Conservation (phyloP, 2,888 invertebrate species). For the Clanis bilineata region DNA sequence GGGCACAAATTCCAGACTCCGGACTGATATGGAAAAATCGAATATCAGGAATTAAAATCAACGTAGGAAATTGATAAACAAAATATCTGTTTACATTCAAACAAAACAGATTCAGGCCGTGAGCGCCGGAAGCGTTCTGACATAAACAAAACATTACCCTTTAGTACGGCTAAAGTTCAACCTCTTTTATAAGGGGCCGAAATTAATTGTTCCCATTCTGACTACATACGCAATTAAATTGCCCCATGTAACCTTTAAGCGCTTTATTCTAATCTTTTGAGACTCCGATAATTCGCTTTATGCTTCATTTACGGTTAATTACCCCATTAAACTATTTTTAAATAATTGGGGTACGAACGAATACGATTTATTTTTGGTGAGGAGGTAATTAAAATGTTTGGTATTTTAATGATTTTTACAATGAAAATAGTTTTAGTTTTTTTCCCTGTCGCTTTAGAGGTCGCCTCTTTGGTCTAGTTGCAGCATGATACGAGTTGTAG, state of each 20-base stretch:
- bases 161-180: constrained; percentile 42
- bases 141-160: constrained; percentile 55
- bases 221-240: constrained; percentile 20
- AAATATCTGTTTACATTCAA: constrained; percentile 34
- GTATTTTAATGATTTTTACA: too few species aligned
- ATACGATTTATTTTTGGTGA: not conserved
- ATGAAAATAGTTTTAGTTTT: too few species aligned
- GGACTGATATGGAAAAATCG: too few species aligned
- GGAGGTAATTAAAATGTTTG: not conserved
- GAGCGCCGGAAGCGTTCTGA: constrained; percentile 41
- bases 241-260: constrained; percentile 15
- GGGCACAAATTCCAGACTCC: too few species aligned
- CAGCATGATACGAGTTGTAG: too few species aligned
- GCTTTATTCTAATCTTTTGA: constrained; percentile 16
- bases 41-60: not conserved
- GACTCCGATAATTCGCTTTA: constrained; percentile 5
- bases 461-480: too few species aligned
- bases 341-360: not conserved
- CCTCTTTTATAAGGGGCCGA: constrained; percentile 44
- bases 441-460: too few species aligned
- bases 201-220: constrained; percentile 46
- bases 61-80: not conserved
- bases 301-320: not conserved
- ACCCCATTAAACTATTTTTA: not conserved
- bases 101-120: constrained; percentile 36